Evolutionary conservation across 2,888 invertebrate species (phyloP), one percentile per base, ranked within the genome.

Genomic region (Temnothorax unifasciatus): DNA sequence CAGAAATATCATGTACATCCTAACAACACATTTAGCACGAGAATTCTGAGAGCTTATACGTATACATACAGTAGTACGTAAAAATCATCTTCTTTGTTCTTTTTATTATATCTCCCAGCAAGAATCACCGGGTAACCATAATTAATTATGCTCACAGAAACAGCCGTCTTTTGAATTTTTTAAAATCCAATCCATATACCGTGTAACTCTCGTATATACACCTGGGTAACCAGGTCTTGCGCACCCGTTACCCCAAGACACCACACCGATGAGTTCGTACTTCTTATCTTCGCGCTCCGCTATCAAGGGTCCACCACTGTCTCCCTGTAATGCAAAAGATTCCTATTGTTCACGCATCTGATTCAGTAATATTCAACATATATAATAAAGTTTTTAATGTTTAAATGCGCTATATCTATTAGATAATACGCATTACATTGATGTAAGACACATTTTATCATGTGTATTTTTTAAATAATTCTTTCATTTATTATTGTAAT

Each of bases 241-340:
- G 93, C 98, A 98, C 34, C 98, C 98, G 93, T 98, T 98, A 50
- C 98, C 98, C 98, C 98, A 98, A 0, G 98, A 98, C 0, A 98
- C 98, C 25, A 98, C 96, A 18, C 97, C 98, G 93, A 98, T 98
- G 89, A 98, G 95, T 95, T 98, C 98, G 94, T 97, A 98, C 92
- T 97, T 96, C 91, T 97, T 97, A 90, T 97, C 96, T 88, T 96
- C 96, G 93, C 97, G 96, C 95, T 96, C 96, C 0, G 97, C 96
- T 85, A 97, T 96, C 73, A 98, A 95, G 34, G 98, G 98, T 18
- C 98, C 96, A 69, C 97, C 97, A 93, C 97, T 97, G 95, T 97
- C 97, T n/a, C 97, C 97, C 97, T 97, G 95, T 29, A 63, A 85
- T 34, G 5, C 11, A 38, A 68, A 75, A 59, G 4, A 41, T n/a